Base-by-base conservation (phyloP, 1,140 invertebrate species). In the Drosophila elegans region DNA sequence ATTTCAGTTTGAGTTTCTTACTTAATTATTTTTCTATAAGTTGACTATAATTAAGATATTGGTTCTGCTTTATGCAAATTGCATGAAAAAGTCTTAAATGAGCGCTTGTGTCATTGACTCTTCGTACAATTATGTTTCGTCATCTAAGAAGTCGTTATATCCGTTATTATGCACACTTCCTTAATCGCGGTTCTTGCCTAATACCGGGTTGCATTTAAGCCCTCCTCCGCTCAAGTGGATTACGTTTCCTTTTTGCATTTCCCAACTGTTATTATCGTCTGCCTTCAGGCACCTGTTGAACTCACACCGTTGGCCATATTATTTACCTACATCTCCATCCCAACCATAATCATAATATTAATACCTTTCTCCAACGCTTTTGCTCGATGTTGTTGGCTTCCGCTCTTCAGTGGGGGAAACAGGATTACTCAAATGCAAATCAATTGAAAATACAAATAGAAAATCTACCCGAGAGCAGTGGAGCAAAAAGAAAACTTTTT, bases 371-470 rank as follows among this genome's bases (percentile, higher is more conserved):
- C 64, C 27, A 44, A 49, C 34, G 12, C 41, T 55, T 27, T 44
- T 11, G 21, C 39, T 21, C 34, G 42, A 39, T 49, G 48, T 45
- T 57, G 38, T 45, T 57, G 38, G 62, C 69, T 88, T 86, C 81
- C 77, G 81, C 81, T 73, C 48, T 61, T 59, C 46, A 46, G 10
- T 51, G 44, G 36, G 62, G 57, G 56, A 74, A 75, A 66, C 53
- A 44, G 54, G 52, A 49, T 32, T 57, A 57, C 48, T 64, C 42
- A 41, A 75, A 76, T 66, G 72, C 72, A 78, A 86, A 75, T 81
- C 64, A 86, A 81, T 71, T 64, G 68, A 27, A 63, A 77, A 62
- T 46, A 72, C 52, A 86, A 74, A 62, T 68, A 64, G 73, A 62
- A 73, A 74, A 74, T 44, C 11, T 42, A 27, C 72, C 49, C 45